Evolutionary conservation across 64 coral and sea anemone genomes (phyloP), one percentile per base, ranked within the genome.

Genomic region (Porites lutea): DNA sequence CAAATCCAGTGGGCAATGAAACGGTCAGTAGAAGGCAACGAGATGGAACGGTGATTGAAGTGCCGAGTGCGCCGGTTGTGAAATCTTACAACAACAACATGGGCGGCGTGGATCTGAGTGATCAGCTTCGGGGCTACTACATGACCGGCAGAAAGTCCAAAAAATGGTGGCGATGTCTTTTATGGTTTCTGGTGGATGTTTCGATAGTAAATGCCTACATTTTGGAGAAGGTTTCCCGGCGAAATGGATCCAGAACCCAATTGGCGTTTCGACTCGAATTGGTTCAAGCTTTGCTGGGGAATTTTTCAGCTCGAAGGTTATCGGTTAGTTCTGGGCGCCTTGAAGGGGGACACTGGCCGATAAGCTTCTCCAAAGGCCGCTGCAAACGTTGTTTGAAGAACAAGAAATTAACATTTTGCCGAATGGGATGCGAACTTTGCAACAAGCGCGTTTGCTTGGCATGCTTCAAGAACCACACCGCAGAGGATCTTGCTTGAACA

Each of bases 361-460:
- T 86, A 44, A 27, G 9, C 19, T 74, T 48, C 52, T 51, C 70
- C 15, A 77, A 63, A 86, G 74, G 82, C 49, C 60, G 27, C 8
- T 86, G 71, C 45, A 92, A 92, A 76, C 37, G 47, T 49, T 92
- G 82, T 52, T n/a, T 92, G n/a, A 86, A 77, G 44, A 48, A 49
- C 60, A 88, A 72, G 57, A 64, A 73, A 52, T 27, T 20, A 49
- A 88, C 46, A 22, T 76, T 12, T 68, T 88, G 86, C 21, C 21
- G n/a, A 75, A 70, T 88, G 51, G 15, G 48, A 47, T 62, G 86
- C 73, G 21, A 74, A 20, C 65, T 18, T 48, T 61, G 86, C 57
- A 58, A 72, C 44, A 88, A 76, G 71, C 69, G 52, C 72, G 23
- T 88, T 14, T 88, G 65, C 65, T 88, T 88, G 85, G 71, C 73